Base-by-base conservation (phyloP, 1,140 invertebrate species). In the Drosophila erecta region DNA sequence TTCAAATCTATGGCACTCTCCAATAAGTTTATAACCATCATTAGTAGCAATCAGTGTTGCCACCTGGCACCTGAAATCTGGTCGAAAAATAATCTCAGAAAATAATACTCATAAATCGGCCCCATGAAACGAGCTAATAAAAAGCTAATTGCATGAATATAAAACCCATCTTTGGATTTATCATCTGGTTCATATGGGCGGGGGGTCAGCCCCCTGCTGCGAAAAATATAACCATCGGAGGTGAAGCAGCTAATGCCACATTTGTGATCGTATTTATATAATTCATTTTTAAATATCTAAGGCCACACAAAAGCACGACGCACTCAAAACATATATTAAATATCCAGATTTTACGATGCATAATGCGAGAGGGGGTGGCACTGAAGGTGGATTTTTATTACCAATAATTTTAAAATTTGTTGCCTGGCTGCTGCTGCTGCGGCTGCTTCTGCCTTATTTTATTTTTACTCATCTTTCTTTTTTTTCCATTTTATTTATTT, bases 371-470 rank as follows among this genome's bases (percentile, higher is more conserved):
- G 14, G 35, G 64, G 27, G 7, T 2, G 30, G 15, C 15, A 15
- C 24, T 66, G 84, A 79, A 87, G 79, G 84, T 87, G 83, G 71
- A 83, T 83, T 87, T 87, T 87, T 87, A 87, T 87, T 87, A 87
- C 84, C 83, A 89, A 87, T 89, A 83, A 89, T 87, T 83, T 87
- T 89, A 24, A 83, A 89, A 86, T 87, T 87, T 87, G 83, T 87
- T 81, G 80, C 81, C 65, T 40, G 27, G 59, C 70, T 65, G 47
- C 54, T 50, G 59, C 65, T 57, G 56, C 72, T 14, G 37, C 37
- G 35, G 60, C 71, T 24, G 50, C 46, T 56, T 35, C 56, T 74
- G 66, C 57, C 41, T 24, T 54, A 33, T 40, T 62, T 51, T 38
- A 54, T 58, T 35, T 53, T 60, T 64, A 59, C 8, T 30, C 30